Evolutionary conservation across 2,113 vertebrate species (phyloP).

Genomic region (Melanerpes aurifrons): DNA sequence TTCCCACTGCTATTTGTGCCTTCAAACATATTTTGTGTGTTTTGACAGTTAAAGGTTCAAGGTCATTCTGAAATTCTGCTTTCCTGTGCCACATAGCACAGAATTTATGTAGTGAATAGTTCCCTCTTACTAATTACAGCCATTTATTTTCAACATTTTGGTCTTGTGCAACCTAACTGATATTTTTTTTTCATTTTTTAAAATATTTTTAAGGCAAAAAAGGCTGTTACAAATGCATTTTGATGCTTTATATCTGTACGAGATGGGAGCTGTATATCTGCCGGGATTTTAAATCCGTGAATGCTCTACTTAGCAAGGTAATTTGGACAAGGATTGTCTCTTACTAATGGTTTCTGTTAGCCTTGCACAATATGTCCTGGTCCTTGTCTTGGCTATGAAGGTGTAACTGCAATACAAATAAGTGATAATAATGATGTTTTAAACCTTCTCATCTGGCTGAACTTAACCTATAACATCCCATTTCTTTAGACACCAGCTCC

Average conservation of each 20-base stretch:
- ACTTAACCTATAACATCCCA: slow-evolving; percentile 12
- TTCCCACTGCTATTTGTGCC: not conserved
- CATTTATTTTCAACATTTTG: slow-evolving; percentile 15
- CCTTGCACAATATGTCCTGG: not conserved
- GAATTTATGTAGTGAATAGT: not conserved
- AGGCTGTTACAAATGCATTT: not conserved
- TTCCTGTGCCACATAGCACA: not conserved
- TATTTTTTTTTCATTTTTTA: not conserved
- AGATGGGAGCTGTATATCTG: not conserved
- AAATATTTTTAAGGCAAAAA: not conserved
- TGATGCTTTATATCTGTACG: not conserved
- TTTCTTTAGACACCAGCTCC: not conserved
- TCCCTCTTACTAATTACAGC: not conserved
- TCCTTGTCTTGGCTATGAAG: not conserved
- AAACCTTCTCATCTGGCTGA: slow-evolving; percentile 4
- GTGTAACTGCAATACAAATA: not conserved
- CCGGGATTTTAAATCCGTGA: not conserved
- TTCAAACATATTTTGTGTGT: not conserved
- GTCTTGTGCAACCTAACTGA: not conserved
- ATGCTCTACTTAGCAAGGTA: not conserved
- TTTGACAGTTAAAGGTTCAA: not conserved
- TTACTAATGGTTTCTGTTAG: not conserved
- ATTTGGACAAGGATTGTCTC: slow-evolving; percentile 1
- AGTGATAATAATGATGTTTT: not conserved
- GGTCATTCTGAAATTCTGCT: not conserved